These are phyloP conservation scores for Neomonachus schauinslandi DNA, from an alignment of 2,113 vertebrate genomes.

Conservation along the genomic window DNA sequence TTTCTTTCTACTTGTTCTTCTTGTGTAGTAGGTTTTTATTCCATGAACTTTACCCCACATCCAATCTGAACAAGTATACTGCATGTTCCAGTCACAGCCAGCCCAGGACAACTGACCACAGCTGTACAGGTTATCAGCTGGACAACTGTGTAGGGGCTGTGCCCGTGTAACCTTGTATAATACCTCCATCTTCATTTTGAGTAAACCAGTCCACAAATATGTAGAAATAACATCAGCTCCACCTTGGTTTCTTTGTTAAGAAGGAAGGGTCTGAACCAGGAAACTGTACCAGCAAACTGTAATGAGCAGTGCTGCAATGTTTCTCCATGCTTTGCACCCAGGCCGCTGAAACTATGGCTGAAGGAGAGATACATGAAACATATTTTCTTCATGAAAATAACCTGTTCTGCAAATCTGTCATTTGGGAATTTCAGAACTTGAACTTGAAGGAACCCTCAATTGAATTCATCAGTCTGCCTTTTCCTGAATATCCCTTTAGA, in stretches of 20 bases:
- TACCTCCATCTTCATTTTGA: not conserved
- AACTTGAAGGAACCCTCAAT: not conserved
- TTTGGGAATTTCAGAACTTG: constrained; percentile 21
- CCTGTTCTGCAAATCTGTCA: not conserved
- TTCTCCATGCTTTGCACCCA: not conserved
- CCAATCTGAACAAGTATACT: not conserved
- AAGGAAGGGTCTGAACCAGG: not conserved
- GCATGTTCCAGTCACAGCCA: not conserved
- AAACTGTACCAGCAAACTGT: not conserved
- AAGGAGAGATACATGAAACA: not conserved
- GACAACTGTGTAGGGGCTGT: not conserved
- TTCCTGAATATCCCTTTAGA: not conserved
- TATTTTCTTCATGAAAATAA: not conserved
- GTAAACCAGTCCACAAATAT: not conserved
- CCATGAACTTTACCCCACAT: not conserved
- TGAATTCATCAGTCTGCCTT: not conserved
- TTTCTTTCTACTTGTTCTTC: constrained; percentile 16
- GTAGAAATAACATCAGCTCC: not conserved
- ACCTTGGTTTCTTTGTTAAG: not conserved
- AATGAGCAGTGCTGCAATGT: not conserved
- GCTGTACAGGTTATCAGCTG: not conserved
- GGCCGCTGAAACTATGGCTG: not conserved
- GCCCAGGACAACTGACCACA: not conserved
- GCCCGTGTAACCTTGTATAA: not conserved
- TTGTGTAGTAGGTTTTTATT: not conserved